These are phyloP conservation scores for Centruroides sculpturatus DNA, from an alignment of 1,140 invertebrate species.

Conservation along the genomic window DNA sequence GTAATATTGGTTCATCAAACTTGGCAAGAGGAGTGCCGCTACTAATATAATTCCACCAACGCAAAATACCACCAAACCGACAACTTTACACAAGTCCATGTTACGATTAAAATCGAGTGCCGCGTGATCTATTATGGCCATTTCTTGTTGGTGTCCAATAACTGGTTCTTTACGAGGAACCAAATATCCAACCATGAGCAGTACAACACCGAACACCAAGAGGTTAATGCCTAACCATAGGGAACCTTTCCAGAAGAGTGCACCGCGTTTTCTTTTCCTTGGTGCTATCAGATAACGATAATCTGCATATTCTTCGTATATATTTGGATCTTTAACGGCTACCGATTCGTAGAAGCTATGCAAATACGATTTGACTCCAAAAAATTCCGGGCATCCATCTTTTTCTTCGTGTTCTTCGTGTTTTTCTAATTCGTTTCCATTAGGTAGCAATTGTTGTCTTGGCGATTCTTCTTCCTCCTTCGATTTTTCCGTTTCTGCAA, in stretches of 20 bases:
- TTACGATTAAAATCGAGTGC: slow-evolving; percentile 36
- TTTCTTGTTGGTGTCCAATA: slow-evolving; percentile 28
- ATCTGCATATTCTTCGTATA: slow-evolving; percentile 9
- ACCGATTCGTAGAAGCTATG: slow-evolving; percentile 19
- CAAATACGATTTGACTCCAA: slow-evolving; percentile 19
- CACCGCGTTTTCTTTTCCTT: too few relatives aligned
- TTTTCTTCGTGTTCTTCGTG: not conserved
- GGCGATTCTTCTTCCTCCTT: too few relatives aligned
- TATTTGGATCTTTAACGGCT: slow-evolving; percentile 6
- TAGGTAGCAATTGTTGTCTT: too few relatives aligned
- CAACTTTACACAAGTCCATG: slow-evolving; percentile 36
- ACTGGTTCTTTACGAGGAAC: slow-evolving; percentile 33
- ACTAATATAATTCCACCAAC: slow-evolving; percentile 35
- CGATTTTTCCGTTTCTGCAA: slow-evolving; percentile 8
- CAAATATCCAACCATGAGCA: slow-evolving; percentile 36
- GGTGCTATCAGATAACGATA: not conserved
- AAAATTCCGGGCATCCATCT: slow-evolving; percentile 7
- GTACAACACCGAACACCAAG: slow-evolving; percentile 32
- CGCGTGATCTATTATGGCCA: slow-evolving; percentile 33
- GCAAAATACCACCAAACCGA: slow-evolving; percentile 37
- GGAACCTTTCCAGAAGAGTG: not conserved
- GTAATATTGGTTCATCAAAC: slow-evolving; percentile 30
- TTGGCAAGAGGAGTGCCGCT: slow-evolving; percentile 34
- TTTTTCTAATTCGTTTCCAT: too few relatives aligned
- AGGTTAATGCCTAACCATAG: slow-evolving; percentile 28